These are phyloP conservation scores for Crypturellus tataupa DNA, from an alignment of 2,797 vertebrate genomes.

Conservation along the genomic window DNA sequence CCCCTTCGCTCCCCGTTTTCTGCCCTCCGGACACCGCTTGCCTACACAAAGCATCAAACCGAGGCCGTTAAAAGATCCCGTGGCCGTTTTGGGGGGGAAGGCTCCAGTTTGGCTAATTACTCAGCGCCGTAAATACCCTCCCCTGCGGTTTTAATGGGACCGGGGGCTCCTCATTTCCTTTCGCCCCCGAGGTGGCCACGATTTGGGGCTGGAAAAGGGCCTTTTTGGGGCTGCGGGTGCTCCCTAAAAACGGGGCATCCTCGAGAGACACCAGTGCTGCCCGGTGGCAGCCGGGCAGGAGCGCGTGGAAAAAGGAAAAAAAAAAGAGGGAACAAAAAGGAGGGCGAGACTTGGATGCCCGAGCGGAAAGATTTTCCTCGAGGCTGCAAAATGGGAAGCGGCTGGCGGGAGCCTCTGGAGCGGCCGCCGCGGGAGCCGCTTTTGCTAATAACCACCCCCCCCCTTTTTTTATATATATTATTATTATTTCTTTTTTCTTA, in stretches of 20 bases:
- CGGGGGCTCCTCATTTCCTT: conserved; percentile 72
- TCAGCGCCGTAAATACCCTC: conserved; percentile 63
- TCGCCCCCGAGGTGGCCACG: background rate
- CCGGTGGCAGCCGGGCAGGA: background rate
- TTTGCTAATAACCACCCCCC: too few relatives aligned
- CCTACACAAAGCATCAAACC: conserved; percentile 60
- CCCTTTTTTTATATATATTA: too few relatives aligned
- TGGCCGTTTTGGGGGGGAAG: conserved; percentile 65
- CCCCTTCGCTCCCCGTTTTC: conserved; percentile 56
- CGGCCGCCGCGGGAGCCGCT: too few relatives aligned
- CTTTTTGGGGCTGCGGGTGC: background rate
- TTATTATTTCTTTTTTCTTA: too few relatives aligned
- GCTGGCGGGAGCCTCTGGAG: background rate
- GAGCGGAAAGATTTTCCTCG: conserved; percentile 59
- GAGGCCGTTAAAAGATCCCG: conserved; percentile 64
- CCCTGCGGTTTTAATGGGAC: conserved; percentile 73
- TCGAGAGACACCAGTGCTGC: background rate
- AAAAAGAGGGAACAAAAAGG: background rate
- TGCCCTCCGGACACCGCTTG: conserved; percentile 67
- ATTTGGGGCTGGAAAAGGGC: background rate
- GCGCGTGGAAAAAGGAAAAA: conserved; percentile 12
- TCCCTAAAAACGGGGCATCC: background rate
- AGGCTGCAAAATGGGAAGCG: conserved; percentile 61
- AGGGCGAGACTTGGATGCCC: conserved; percentile 45
- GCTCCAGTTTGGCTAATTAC: conserved; percentile 69